Base-by-base conservation (phyloP, 2,888 invertebrate genomes). In the Noctua fimbriata region DNA sequence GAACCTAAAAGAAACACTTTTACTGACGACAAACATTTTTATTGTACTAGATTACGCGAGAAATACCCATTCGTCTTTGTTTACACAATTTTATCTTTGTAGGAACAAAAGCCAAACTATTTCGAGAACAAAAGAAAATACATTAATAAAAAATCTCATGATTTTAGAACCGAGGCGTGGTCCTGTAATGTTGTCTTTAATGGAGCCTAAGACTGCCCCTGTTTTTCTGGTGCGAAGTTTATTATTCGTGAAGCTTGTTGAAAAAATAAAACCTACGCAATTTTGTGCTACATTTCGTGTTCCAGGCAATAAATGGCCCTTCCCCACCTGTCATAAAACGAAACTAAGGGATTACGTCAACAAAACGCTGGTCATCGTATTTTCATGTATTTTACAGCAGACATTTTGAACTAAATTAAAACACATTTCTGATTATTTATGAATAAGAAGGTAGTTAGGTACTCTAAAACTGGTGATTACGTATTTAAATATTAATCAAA, bases 21-120 rank as follows among this genome's bases (percentile, higher is more conserved):
- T 52, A 58, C 44, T 47, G 66, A 74, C 69, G 55, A 73, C 88
- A 75, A 88, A 82, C 85, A 88, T 77, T 85, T 86, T 85, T 85
- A 88, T 77, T 88, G 86, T 85, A 82, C 67, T 86, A 83, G 76
- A 89, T 86, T 82, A 88, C 63, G 73, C 28, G 55, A 72, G 72
- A 4, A 81, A 76, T 73, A 65, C 76, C 85, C 87, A 87, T 89
- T 81, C 69, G 44, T 87, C 82, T 87, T 88, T 89, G 82, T 90
- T 82, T 78, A 82, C 73, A 82, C 73, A 79, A 88, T 88, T 71
- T 87, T 88, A 88, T 87, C 89, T 84, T 32, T 28, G 75, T 69
- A 67, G 66, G 73, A 90, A 88, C 81, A 88, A 88, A 89, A 90
- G 87, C 85, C 72, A 81, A 87, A 88, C 90, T 88, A 88, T 90